phyloP scores from a whole-genome alignment of 2,797 vertebrate genomes.

The Falco naumanni region DNA sequence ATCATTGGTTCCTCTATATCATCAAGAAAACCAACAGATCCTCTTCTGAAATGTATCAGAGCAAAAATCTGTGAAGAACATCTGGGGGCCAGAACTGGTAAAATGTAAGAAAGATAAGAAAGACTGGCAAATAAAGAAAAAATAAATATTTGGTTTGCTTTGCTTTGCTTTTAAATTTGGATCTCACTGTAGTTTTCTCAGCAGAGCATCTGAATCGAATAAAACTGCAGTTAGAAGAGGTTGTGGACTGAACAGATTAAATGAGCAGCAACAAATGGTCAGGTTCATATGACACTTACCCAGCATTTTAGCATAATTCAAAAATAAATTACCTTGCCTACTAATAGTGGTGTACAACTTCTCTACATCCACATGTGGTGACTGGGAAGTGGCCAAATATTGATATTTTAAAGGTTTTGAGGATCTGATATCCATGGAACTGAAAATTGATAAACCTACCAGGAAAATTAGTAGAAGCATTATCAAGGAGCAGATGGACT shows the following conservation, averaged over 20 bases:
- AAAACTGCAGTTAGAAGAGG: background rate
- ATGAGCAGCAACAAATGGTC: background rate
- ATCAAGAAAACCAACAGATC: background rate
- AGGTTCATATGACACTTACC: background rate
- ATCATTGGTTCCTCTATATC: background rate
- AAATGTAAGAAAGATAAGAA: background rate
- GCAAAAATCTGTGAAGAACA: background rate
- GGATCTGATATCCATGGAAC: background rate
- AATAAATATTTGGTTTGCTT: background rate
- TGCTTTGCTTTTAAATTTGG: background rate
- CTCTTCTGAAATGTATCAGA: background rate
- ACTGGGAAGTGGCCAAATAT: background rate
- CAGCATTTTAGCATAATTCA: background rate
- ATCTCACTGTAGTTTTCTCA: background rate
- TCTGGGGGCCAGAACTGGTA: fast-evolving
- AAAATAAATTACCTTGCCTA: background rate
- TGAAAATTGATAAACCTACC: background rate
- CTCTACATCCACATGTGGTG: background rate
- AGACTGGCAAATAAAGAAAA: too few species aligned
- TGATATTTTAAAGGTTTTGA: background rate
- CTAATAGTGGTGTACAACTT: background rate
- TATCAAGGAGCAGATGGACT: background rate
- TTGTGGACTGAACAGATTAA: background rate
- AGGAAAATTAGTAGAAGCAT: background rate
- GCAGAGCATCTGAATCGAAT: background rate